Conservation (phyloP, 2,888 invertebrate species). For the Micoletzkya japonica region DNA sequence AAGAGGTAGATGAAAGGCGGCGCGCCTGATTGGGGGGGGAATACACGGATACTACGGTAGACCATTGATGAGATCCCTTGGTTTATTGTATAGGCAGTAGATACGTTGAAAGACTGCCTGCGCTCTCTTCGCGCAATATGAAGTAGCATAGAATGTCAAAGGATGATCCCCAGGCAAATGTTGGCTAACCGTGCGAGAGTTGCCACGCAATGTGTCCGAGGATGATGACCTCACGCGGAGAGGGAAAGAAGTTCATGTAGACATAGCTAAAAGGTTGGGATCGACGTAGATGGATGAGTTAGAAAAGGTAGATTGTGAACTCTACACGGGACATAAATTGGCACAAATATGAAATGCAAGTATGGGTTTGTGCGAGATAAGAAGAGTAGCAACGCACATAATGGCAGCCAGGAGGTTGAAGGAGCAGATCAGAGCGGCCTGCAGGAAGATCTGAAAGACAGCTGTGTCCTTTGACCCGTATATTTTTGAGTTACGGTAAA, state of each 20-base stretch:
- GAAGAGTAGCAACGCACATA: neutral
- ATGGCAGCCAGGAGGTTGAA: slow-evolving; percentile 3
- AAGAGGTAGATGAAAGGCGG: slow-evolving; percentile 16
- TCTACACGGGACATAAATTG: no score
- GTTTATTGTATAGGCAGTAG: neutral
- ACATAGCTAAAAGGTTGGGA: slow-evolving; percentile 1
- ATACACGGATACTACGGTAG: neutral
- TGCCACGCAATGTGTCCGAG: slow-evolving; percentile 18
- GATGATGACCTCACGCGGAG: neutral
- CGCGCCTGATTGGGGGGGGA: neutral
- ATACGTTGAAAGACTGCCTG: neutral
- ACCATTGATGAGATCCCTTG: neutral
- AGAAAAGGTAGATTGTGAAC: neutral
- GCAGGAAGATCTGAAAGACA: slow-evolving; percentile 19
- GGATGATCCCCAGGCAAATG: neutral
- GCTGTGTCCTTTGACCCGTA: no score
- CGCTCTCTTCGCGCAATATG: neutral
- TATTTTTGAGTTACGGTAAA: no score
- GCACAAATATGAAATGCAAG: no score
- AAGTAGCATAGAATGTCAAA: neutral
- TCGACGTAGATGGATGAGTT: neutral
- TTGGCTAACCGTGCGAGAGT: slow-evolving; percentile 3
- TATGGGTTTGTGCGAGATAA: no score
- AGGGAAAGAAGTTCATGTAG: slow-evolving; percentile 25
- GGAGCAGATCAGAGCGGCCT: slow-evolving; percentile 10